A percentile compares a stretch with the other conserved stretches of the same genome.
Conservation (phyloP, 1,140 invertebrate genomes). For the Ectropis grisescens region DNA sequence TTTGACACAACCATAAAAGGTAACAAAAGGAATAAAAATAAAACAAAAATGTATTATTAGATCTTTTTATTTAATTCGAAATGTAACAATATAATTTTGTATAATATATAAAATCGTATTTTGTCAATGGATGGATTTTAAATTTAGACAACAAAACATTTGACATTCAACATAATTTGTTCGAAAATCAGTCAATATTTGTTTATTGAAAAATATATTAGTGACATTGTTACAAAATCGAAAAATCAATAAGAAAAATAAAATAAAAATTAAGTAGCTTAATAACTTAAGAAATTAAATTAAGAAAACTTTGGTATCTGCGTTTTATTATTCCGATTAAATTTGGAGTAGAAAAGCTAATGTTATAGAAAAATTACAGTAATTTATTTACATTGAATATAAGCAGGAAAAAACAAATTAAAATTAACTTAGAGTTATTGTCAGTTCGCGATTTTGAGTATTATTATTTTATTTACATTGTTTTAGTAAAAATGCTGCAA, state of each 20-base stretch:
- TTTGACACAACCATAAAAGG: constrained; percentile 13
- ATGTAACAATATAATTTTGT: constrained; percentile 53
- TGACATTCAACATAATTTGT: constrained; percentile 14
- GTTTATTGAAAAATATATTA: constrained; percentile 8
- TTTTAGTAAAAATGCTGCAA: constrained; percentile 21
- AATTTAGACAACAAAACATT: constrained; percentile 30
- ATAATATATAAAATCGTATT: constrained; percentile 58
- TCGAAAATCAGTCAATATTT: constrained; percentile 11
- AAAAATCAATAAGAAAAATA: constrained; percentile 26
- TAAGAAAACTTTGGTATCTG: constrained; percentile 67
- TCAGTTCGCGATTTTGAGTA: constrained; percentile 63
- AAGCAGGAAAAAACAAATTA: constrained; percentile 46
- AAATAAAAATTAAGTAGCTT: constrained; percentile 49
- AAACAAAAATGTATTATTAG: constrained; percentile 53
- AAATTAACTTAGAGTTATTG: constrained; percentile 58
- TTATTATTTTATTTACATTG: constrained; percentile 53
- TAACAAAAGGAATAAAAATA: constrained; percentile 30
- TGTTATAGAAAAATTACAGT: constrained; percentile 42
- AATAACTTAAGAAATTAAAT: constrained; percentile 62
- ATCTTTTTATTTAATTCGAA: constrained; percentile 61
- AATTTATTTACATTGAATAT: constrained; percentile 53
- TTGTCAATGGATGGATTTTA: constrained; percentile 56
- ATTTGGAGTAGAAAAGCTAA: constrained; percentile 60
- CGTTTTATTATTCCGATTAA: constrained; percentile 59
- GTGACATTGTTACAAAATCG: constrained; percentile 33